Evolutionary conservation across 1,140 invertebrate genomes (phyloP).

Genomic region (Cydia splendana): DNA sequence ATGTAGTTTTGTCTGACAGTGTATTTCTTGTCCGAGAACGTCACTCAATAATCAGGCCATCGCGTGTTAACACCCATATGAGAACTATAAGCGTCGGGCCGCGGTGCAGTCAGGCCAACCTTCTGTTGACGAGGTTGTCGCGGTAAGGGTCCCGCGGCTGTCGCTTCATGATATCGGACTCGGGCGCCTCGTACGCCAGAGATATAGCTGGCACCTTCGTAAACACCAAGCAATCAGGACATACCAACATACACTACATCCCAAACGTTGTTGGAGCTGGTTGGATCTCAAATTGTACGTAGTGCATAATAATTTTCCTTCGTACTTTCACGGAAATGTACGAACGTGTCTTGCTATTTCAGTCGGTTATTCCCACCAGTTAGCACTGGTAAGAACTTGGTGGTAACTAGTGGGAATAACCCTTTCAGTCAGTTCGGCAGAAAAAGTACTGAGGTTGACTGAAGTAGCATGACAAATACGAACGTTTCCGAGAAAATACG

Average conservation of each 20-base stretch:
- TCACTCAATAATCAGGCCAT: constrained; percentile 53
- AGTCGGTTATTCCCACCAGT: too few species aligned
- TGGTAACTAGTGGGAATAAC: too few species aligned
- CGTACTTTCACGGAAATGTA: too few species aligned
- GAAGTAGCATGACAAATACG: too few species aligned
- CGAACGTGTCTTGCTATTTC: too few species aligned
- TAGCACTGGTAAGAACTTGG: too few species aligned
- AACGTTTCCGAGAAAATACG: too few species aligned
- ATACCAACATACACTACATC: constrained; percentile 58
- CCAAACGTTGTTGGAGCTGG: neutral
- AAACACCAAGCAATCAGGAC: constrained; percentile 78
- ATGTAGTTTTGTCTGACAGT: too few species aligned
- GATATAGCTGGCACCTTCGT: constrained; percentile 96
- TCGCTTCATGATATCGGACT: constrained; percentile 98
- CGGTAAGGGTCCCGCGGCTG: constrained; percentile 95
- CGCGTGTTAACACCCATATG: constrained; percentile 70
- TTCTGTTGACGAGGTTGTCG: constrained; percentile 97
- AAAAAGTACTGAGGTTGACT: too few species aligned
- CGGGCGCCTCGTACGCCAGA: constrained; percentile 97
- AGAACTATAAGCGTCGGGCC: constrained; percentile 64
- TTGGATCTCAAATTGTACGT: neutral
- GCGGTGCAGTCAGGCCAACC: constrained; percentile 80
- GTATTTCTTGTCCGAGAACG: neutral
- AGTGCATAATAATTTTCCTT: too few species aligned
- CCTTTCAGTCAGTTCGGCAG: too few species aligned